Conservation (phyloP, 2,797 vertebrate species). For the Pristis pectinata region DNA sequence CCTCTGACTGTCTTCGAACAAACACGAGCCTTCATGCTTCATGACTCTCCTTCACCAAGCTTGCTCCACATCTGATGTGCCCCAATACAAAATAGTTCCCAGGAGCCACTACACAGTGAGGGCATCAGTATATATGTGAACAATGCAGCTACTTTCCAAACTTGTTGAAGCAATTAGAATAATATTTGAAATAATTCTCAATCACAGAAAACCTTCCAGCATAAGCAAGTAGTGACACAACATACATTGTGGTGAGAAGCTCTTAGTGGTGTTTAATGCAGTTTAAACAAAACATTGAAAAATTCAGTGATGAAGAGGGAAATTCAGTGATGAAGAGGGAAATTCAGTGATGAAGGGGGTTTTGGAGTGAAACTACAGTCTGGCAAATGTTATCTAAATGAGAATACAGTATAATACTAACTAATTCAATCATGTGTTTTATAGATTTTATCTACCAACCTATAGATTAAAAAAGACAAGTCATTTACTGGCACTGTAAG, state of each 20-base stretch:
- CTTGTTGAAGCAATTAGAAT: background rate
- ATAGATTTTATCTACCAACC: background rate
- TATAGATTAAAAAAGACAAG: background rate
- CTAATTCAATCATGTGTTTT: background rate
- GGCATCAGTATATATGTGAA: background rate
- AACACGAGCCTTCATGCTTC: background rate
- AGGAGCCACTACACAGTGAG: background rate
- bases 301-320: no score
- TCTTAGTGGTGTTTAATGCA: background rate
- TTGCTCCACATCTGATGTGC: background rate
- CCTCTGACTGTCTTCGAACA: background rate
- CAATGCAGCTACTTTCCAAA: background rate
- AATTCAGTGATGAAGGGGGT: background rate
- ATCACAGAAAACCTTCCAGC: background rate
- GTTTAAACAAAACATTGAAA: background rate
- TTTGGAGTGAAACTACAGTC: background rate
- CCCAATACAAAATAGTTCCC: background rate
- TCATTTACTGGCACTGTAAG: background rate
- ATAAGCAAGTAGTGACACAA: background rate
- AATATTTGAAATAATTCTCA: background rate
- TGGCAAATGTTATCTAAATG: background rate
- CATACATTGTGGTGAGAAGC: background rate
- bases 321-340: no score
- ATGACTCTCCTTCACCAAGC: background rate
- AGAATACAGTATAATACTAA: background rate